Evolutionary conservation across 2,888 invertebrate species (phyloP), one percentile per base, ranked within the genome.

Genomic region (Cheilosia urbana): DNA sequence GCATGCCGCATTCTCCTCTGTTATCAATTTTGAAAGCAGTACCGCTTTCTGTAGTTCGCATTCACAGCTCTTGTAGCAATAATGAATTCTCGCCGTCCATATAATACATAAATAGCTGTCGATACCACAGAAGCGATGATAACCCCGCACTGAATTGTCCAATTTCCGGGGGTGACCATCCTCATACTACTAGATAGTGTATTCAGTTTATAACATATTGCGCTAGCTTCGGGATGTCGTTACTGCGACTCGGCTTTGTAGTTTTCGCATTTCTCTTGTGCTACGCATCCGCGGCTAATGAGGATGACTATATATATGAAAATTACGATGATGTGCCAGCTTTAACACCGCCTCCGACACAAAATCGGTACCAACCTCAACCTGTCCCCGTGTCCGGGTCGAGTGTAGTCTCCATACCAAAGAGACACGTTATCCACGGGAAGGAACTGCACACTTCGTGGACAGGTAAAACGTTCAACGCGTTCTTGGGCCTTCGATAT

Each of bases 401-500:
- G 4, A 81, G 78, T n/a, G 76, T 88, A 4, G 69, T 90, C 3
- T 58, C 87, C 2, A 81, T 91, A 27, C 90, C 92, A 3, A 89
- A 53, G 0, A 87, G 90, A 15, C 92, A 91, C 2, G 75, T 87
- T 7, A 69, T 91, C 5, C 88, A 87, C 15, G 91, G 92, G 6
- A 81, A 88, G 30, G 66, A 79, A 15, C 88, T 87, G n/a, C 89
- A 87, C 15, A 90, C 89, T 21, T 73, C 60, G 5, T 90, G 90
- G 57, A 89, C 88, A 55, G 88, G 88, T 15, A 89, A 90, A 15
- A 87, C 88, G 15, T 87, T 91, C 9, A 90, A 90, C 73, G 90
- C 91, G 4, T 92, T 88, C 47, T 66, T 91, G 37, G 92, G 91
- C 3, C 34, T 92, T 13, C 90, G 88, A 15, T 92, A 91, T 60